phyloP scores from a whole-genome alignment of 2,797 vertebrate species.

The Anabacerthia variegaticeps region DNA sequence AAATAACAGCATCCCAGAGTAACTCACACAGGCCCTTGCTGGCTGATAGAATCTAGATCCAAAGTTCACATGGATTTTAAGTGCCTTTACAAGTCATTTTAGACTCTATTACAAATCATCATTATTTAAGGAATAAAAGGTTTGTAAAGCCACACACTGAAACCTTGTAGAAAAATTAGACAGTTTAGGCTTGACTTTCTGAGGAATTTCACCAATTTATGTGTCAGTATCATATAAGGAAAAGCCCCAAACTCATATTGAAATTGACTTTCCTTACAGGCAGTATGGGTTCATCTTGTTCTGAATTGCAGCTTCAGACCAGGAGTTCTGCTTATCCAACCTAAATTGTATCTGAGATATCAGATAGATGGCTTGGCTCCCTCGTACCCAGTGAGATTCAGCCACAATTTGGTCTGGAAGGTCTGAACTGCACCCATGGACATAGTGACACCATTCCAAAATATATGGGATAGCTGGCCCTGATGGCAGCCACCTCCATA shows the following conservation, averaged over 20 bases:
- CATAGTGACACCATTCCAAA: not conserved
- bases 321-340: not conserved
- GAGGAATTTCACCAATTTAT: not conserved
- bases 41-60: not conserved
- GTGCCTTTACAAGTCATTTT: not conserved
- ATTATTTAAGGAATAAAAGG: not conserved
- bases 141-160: not conserved
- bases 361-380: not conserved
- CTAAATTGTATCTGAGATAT: not conserved
- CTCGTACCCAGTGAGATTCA: not conserved
- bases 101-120: not conserved
- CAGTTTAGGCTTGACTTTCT: not conserved
- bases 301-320: not conserved
- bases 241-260: not conserved
- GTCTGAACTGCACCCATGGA: not conserved
- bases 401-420: not conserved
- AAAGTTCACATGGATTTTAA: not conserved
- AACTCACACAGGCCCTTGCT: not conserved
- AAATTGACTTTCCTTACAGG: not conserved
- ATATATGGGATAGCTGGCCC: not conserved
- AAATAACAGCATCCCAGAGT: not conserved
- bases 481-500: not conserved
- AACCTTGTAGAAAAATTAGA: not conserved
- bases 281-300: not conserved
- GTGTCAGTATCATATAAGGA: not conserved